Conservation (phyloP, 1,140 invertebrate genomes). For the Euwallacea similis region DNA sequence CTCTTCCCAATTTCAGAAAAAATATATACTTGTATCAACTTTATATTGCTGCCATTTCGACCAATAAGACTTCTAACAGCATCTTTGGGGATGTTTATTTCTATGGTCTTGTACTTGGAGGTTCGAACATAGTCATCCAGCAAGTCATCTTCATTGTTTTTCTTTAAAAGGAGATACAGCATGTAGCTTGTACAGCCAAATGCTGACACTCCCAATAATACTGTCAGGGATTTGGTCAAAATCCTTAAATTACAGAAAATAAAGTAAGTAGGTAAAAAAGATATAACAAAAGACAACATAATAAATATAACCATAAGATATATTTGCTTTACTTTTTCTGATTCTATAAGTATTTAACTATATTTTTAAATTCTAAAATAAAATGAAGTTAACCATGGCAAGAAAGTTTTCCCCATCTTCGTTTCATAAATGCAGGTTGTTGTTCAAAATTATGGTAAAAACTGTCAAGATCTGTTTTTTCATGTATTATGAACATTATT, state of each 20-base stretch:
- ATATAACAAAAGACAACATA: too few relatives aligned
- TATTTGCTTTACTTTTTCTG: too few relatives aligned
- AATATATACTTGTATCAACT: slow-evolving; percentile 63
- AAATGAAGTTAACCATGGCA: too few relatives aligned
- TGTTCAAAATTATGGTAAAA: too few relatives aligned
- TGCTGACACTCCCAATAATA: slow-evolving; percentile 53
- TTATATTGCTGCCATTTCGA: slow-evolving; percentile 67
- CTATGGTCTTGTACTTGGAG: slow-evolving; percentile 48
- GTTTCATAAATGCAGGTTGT: too few relatives aligned
- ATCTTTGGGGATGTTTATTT: slow-evolving; percentile 57
- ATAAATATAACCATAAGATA: too few relatives aligned
- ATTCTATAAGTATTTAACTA: too few relatives aligned
- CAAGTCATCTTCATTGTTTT: slow-evolving; percentile 51
- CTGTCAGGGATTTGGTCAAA: slow-evolving; percentile 43
- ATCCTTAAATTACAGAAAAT: slow-evolving; percentile 11
- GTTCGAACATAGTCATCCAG: slow-evolving; percentile 40
- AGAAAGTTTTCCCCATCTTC: too few relatives aligned
- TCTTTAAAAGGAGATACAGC: slow-evolving; percentile 54
- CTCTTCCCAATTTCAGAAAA: not conserved
- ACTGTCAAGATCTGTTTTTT: too few relatives aligned
- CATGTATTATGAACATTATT: too few relatives aligned
- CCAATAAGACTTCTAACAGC: slow-evolving; percentile 62
- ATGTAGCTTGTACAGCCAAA: slow-evolving; percentile 54
- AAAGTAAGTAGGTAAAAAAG: too few relatives aligned
- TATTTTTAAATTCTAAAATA: too few relatives aligned